These are phyloP conservation scores for Rhopilema esculentum DNA, from an alignment of 30 jellyfish, hydroid and myxozoan genomes.

Conservation along the genomic window DNA sequence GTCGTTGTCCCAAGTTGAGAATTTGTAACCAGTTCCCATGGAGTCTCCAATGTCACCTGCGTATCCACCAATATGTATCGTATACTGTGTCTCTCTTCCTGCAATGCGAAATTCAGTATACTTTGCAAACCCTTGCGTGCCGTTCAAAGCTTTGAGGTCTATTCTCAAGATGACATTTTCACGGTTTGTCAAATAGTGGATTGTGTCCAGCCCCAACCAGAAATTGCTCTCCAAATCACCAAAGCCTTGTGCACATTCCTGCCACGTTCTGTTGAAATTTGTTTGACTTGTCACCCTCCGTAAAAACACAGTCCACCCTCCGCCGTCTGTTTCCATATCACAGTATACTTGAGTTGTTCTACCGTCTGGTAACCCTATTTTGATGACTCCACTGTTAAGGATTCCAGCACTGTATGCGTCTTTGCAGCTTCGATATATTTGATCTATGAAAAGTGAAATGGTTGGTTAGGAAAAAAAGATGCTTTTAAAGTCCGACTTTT, in stretches of 20 bases:
- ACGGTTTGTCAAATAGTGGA: not conserved
- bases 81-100: not conserved
- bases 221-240: not conserved
- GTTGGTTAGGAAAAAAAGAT: not conserved
- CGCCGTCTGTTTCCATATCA: conserved; percentile 12
- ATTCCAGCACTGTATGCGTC: not conserved
- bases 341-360: not conserved
- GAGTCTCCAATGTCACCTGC: not conserved
- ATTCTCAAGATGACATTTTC: not conserved
- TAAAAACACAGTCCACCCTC: conserved; percentile 1
- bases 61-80: not conserved
- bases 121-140: no score
- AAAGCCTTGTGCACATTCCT: not conserved
- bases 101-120: not conserved
- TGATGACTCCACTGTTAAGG: not conserved
- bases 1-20: conserved; percentile 3
- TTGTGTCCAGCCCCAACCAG: conserved; percentile 5
- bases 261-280: not conserved
- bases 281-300: not conserved
- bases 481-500: not conserved
- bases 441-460: not conserved
- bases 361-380: not conserved
- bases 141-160: conserved; percentile 10
- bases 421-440: not conserved
- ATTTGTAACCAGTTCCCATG: not conserved